These are phyloP conservation scores for Acromyrmex echinatior DNA, from an alignment of 1,140 invertebrate genomes.

Conservation along the genomic window DNA sequence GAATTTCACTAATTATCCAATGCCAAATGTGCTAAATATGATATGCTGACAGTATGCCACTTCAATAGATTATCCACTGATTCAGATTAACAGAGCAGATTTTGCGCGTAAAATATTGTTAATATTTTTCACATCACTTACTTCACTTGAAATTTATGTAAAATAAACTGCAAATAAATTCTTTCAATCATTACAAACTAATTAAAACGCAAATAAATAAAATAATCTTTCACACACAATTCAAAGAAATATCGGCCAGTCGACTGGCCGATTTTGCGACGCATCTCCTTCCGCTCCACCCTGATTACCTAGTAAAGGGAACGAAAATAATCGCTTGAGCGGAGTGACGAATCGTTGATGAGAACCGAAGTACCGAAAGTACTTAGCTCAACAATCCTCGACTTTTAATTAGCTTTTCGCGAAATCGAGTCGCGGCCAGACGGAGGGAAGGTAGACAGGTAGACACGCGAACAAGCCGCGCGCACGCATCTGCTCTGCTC, in stretches of 20 bases:
- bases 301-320: slow-evolving; percentile 55
- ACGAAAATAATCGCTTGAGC: slow-evolving; percentile 44
- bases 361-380: slow-evolving; percentile 68
- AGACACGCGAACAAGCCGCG: slow-evolving; percentile 63
- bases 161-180: neutral
- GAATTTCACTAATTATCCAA: too few species aligned
- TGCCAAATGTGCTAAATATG: too few species aligned
- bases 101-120: neutral
- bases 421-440: slow-evolving; percentile 54
- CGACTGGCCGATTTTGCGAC: slow-evolving; percentile 38
- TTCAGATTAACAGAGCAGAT: neutral
- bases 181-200: neutral
- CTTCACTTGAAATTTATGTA: too few species aligned
- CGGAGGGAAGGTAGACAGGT: slow-evolving; percentile 36
- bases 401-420: slow-evolving; percentile 74
- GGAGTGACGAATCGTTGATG: slow-evolving; percentile 82
- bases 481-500: slow-evolving; percentile 49
- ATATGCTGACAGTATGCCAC: too few species aligned
- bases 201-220: neutral
- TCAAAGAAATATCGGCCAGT: neutral
- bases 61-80: too few species aligned
- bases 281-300: slow-evolving; percentile 16
- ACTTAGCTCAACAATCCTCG: slow-evolving; percentile 51
- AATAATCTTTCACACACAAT: slow-evolving; percentile 10
- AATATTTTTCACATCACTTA: neutral